Evolutionary conservation across 2,113 vertebrate species (phyloP).

Genomic region (Stigmatopora nigra): DNA sequence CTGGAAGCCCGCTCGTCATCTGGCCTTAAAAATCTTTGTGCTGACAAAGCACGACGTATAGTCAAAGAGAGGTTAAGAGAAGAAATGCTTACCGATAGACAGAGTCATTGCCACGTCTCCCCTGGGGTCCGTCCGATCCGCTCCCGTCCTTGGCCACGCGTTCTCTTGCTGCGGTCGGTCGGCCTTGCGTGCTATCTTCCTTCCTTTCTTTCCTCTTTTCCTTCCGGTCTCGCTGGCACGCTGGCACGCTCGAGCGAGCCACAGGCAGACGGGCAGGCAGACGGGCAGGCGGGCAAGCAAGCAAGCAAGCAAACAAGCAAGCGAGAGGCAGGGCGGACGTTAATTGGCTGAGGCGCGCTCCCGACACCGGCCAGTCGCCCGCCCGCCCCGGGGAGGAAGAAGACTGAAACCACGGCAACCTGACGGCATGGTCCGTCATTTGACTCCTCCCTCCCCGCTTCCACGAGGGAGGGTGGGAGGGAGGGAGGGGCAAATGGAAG

Average conservation of each 20-base stretch:
- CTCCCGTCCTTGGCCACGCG: slow-evolving; percentile 7
- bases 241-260: slow-evolving; percentile 2
- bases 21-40: not conserved
- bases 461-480: too few relatives aligned
- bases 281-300: slow-evolving; percentile 19
- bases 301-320: too few relatives aligned
- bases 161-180: slow-evolving; percentile 6
- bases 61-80: not conserved
- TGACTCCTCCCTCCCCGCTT: slow-evolving; percentile 38
- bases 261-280: slow-evolving; percentile 19
- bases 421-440: slow-evolving; percentile 46
- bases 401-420: slow-evolving; percentile 61
- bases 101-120: too few relatives aligned
- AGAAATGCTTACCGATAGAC: not conserved
- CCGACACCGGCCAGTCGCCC: too few relatives aligned
- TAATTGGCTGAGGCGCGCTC: too few relatives aligned
- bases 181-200: not conserved
- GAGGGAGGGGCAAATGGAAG: too few relatives aligned
- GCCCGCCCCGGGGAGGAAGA: not conserved
- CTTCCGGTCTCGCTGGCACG: too few relatives aligned
- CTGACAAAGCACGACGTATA: not conserved
- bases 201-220: not conserved
- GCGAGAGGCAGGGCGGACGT: slow-evolving; percentile 10
- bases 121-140: not conserved
- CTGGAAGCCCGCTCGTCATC: not conserved